Percentiles rank a stretch among this genome's conserved stretches.
Evolutionary conservation across 1,140 invertebrate genomes (phyloP).

Genomic region (Mamestra configurata): DNA sequence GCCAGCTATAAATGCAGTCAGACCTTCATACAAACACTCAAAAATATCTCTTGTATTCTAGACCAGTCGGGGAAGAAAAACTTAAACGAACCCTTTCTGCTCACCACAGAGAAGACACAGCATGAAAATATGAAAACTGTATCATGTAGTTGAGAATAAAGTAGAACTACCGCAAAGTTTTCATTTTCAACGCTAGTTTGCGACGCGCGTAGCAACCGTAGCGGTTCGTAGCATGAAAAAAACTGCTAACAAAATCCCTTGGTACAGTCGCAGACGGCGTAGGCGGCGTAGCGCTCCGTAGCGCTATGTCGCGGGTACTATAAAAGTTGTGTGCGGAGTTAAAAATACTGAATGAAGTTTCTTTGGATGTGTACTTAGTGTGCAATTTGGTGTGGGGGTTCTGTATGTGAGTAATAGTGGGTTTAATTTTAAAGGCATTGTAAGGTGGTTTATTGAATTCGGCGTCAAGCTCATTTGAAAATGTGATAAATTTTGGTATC

Average conservation of each 20-base stretch:
- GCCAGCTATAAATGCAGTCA: too few species aligned
- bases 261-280: slow-evolving; percentile 35
- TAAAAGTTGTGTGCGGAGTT: slow-evolving; percentile 51
- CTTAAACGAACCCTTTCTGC: neutral
- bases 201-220: slow-evolving; percentile 31
- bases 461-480: too few species aligned
- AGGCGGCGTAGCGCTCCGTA: slow-evolving; percentile 42
- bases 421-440: too few species aligned
- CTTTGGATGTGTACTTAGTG: slow-evolving; percentile 12
- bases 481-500: too few species aligned
- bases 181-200: slow-evolving; percentile 30
- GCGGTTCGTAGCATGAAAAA: slow-evolving; percentile 21
- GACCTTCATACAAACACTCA: too few species aligned
- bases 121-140: slow-evolving; percentile 11
- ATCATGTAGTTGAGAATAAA: slow-evolving; percentile 23
- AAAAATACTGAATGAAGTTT: slow-evolving; percentile 51
- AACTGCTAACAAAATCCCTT: slow-evolving; percentile 14
- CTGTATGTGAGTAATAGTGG: neutral
- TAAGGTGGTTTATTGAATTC: too few species aligned
- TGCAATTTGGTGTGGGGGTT: slow-evolving; percentile 11
- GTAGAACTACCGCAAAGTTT: slow-evolving; percentile 22
- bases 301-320: slow-evolving; percentile 45
- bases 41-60: too few species aligned
- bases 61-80: neutral
- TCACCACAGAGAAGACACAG: neutral